Base-by-base conservation (phyloP, 2,797 vertebrate species). In the Novumbra hubbsi region DNA sequence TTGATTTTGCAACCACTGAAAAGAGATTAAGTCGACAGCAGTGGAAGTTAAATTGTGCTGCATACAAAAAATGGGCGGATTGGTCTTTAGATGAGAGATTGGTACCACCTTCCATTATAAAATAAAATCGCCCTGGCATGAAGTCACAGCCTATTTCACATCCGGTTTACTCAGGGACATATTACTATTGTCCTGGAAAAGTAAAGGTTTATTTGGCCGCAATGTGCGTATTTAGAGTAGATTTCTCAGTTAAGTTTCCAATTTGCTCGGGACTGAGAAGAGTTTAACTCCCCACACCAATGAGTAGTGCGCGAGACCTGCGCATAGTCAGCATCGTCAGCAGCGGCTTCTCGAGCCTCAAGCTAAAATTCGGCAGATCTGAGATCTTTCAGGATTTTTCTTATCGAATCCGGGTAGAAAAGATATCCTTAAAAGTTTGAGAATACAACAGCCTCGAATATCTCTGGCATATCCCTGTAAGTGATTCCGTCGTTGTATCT, bases 41-140 rank as follows among this genome's bases (percentile, higher is more conserved):
- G 91, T 91, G 93, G 92, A 95, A 97, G 94, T 96, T 95, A 94
- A 95, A 96, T 94, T 93, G 95, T 94, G 94, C 94, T 96, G 95
- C 95, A 95, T 95, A 90, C 95, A 93, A 95, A 91, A 95, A 94
- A 96, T 93, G 95, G 95, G 95, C 95, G 96, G 95, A 95, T 93
- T 95, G 90, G 92, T 94, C 91, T 91, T 90, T 92, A 92, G 93
- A 92, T 94, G 91, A 91, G 92, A 92, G 92, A 90, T 93, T 92
- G 94, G 94, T 92, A 93, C 95, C 94, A 94, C 92, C 94, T 95
- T 95, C 92, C 92, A 92, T 93, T 94, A 94, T 95, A 92, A 95
- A 95, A 94, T 93, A 90, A 94, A 94, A 95, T 90, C 94, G 90
- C 91, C 89, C 90, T 94, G 91, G 92, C 92, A 93, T 94, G 92